Evolutionary conservation across 1,140 invertebrate genomes (phyloP), one percentile per base, ranked within the genome.

Genomic region (Diachasma alloeum): DNA sequence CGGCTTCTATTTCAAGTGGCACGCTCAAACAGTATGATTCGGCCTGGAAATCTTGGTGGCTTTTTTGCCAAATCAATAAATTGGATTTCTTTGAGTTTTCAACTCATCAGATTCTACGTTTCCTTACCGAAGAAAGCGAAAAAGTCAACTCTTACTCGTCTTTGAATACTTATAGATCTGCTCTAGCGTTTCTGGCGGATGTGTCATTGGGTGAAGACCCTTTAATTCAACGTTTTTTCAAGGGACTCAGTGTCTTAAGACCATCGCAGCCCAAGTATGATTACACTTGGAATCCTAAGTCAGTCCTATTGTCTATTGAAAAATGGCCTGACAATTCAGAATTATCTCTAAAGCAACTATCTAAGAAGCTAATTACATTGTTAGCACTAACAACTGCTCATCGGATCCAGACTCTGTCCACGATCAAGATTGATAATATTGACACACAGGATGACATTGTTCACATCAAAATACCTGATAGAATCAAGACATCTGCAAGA

Each of bases 11-110:
- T 13, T 46, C 82, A n/a, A 31, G 77, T 8, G 81, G 79, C 15
- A 83, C 85, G 0, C 31, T 81, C 5, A 83, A 83, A 66, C 84
- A 86, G 77, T 87, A 87, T 75, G 72, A 74, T 5, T 42, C 46
- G 67, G 53, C 79, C 2, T 68, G 74, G 19, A 77, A 78, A 39
- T 37, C 67, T 37, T 83, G 80, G 80, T 78, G 76, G 76, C n/a
- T 69, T 17, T 82, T 67, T 67, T 80, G 74, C 69, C 11, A 56
- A 13, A 36, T 59, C 42, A 75, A 78, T 19, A 69, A 76, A 9
- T 31, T 78, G 17, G 39, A 44, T 4, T 17, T 75, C 6, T 79
- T 68, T 36, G 42, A 46, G n/a, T 68, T 73, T 10, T 31, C 77
- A 56, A 36, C 71, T 36, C 24, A 13, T 0, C 15, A 69, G 36